Base-by-base conservation (phyloP, 2,888 invertebrate species). In the Calliphora vomitoria region DNA sequence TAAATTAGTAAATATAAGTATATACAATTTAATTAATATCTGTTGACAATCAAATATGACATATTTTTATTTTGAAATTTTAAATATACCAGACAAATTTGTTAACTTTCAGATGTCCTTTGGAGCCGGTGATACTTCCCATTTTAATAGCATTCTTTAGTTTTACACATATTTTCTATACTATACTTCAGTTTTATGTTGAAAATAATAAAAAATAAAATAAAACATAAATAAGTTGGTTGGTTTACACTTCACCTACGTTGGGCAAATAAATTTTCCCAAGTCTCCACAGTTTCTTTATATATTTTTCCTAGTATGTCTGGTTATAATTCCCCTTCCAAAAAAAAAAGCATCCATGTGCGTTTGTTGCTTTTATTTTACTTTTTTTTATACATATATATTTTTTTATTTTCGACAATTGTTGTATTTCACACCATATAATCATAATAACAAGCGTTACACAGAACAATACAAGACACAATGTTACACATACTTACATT, bases 171-270 rank as follows among this genome's bases (percentile, higher is more conserved):
- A 15, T 47, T 15, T 58, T 15, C 6, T 38, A 13, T 25, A 8
- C 18, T 35, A 18, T 60, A 8, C 31, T 68, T 11, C 10, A 18
- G 11, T 66, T 62, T 75, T 8, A 60, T 69, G 25, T 66, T 41
- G 2, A 60, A 71, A 80, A 38, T 25, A 50, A 58, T 38, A 58
- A 35, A 20, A 55, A 62, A 78, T 44, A 8, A 53, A 5, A n/a
- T 8, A 18, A 50, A 84, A 89, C 89, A 89, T 90, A 90, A 91
- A 91, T 91, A 91, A 90, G 87, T 90, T 84, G 87, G 44, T 20
- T 71, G 38, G 47, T 86, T 82, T 74, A 81, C 79, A 83, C 87
- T 85, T 82, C 81, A 88, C 69, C 87, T 78, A 81, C 83, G 68
- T 71, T 50, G 13, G 53, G 55, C 15, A 62, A 76, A 87, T 87